Base-by-base conservation (phyloP, 2,888 invertebrate species). In the Zeuzera pyrina region DNA sequence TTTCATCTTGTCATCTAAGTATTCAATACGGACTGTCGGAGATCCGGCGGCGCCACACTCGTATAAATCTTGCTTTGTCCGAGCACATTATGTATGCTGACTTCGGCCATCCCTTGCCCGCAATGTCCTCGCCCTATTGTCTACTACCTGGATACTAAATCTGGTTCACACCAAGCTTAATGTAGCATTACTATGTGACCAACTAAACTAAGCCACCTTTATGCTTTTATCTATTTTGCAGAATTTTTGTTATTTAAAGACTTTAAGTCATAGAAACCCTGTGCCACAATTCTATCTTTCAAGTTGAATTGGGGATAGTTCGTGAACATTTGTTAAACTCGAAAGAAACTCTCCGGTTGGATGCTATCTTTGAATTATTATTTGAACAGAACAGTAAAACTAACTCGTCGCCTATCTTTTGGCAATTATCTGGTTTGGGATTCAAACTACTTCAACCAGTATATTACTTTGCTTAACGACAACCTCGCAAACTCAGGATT, bases 41-140 rank as follows among this genome's bases (percentile, higher is more conserved):
- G 12, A 12, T 57, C 56, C 55, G 48, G 49, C 36, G 38, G 37
- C 41, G 47, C 42, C 54, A 49, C 56, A 55, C 55, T 58, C 52
- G 54, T 52, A 72, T 74, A 74, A 71, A 77, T 73, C 68, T 69
- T 59, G 66, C 67, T 69, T 68, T 69, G 70, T 69, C 64, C 66
- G 47, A 57, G 50, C 52, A 52, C 60, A 71, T 73, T 71, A 72
- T 68, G 62, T 61, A 72, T 65, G 67, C 67, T 65, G 63, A 66
- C 59, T 47, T 49, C 44, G 49, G 52, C 57, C 46, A 59, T 61
- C 58, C 57, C 52, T 55, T 19, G 29, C 34, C 19, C 32, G 23
- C 36, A 38, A 25, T 30, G 33, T 23, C 35, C 22, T 32, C 19
- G 32, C 35, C n/a, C n/a, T n/a, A 36, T 44, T 43, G 43, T 43